Percentiles rank a stretch among this genome's conserved stretches.
Evolutionary conservation across 1,140 invertebrate genomes (phyloP).

Genomic region (Achatina immaculata): DNA sequence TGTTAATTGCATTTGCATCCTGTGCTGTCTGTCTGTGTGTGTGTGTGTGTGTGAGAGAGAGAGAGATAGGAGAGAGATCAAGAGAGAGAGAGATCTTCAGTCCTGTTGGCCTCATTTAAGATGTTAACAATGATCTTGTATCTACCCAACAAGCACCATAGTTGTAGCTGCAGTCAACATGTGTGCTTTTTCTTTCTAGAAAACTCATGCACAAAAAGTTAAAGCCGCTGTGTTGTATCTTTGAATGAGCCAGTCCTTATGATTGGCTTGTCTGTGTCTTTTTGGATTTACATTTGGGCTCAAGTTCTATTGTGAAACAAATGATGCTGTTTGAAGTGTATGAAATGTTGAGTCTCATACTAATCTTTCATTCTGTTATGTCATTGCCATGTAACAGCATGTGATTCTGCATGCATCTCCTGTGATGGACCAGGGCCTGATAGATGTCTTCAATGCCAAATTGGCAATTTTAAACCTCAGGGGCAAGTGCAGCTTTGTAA

Average conservation of each 20-base stretch:
- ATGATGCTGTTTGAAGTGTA: too few species aligned
- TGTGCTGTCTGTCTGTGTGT: background rate
- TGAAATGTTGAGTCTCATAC: too few species aligned
- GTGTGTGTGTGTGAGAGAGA: background rate
- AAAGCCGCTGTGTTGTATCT: background rate
- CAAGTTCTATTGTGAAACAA: too few species aligned
- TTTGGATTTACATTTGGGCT: too few species aligned
- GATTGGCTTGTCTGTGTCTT: too few species aligned
- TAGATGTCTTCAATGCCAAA: background rate
- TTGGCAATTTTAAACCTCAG: constrained; percentile 15
- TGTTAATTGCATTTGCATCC: background rate
- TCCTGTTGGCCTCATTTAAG: background rate
- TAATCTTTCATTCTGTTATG: too few species aligned
- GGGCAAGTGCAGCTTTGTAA: background rate
- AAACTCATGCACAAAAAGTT: background rate
- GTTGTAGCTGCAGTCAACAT: background rate
- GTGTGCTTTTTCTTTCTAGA: background rate
- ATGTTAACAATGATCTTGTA: background rate
- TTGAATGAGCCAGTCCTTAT: too few species aligned
- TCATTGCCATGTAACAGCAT: too few species aligned
- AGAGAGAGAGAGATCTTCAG: background rate
- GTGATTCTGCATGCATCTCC: constrained; percentile 6
- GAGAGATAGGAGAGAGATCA: background rate
- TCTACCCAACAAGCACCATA: background rate
- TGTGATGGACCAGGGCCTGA: constrained; percentile 11